Conservation (phyloP, 2,888 invertebrate genomes). For the Pollenia labialis region DNA sequence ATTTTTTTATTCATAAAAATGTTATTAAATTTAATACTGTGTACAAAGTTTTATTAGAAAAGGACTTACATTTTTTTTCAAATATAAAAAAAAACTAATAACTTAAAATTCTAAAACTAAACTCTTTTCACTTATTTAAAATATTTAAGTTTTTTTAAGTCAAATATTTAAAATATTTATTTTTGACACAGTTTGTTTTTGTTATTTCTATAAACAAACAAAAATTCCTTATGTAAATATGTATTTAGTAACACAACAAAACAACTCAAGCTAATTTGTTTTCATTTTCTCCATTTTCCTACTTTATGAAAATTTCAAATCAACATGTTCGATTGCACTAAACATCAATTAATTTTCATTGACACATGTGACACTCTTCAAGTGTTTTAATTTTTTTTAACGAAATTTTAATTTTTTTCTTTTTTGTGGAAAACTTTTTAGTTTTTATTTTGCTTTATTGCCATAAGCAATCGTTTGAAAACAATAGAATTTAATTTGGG, state of each 20-base stretch:
- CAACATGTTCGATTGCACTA: slow-evolving; percentile 57
- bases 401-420: neutral
- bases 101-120: no score
- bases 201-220: neutral
- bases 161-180: neutral
- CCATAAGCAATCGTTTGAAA: slow-evolving; percentile 17
- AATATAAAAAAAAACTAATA: neutral
- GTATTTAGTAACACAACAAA: slow-evolving; percentile 7
- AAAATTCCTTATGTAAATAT: slow-evolving; percentile 45
- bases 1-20: no score
- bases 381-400: slow-evolving; percentile 44
- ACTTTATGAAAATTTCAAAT: slow-evolving; percentile 50
- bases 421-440: slow-evolving; percentile 4
- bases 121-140: no score
- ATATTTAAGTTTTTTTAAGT: neutral
- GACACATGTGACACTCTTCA: slow-evolving; percentile 70
- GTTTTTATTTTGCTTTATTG: neutral
- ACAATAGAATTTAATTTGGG: neutral
- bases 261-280: slow-evolving; percentile 57
- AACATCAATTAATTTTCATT: slow-evolving; percentile 65
- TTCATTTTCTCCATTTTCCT: slow-evolving; percentile 22
- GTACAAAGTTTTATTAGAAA: neutral
- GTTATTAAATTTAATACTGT: no score
- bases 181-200: neutral
- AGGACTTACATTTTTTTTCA: neutral